Conservation (phyloP, 2,888 invertebrate species). For the Zeuzera pyrina region DNA sequence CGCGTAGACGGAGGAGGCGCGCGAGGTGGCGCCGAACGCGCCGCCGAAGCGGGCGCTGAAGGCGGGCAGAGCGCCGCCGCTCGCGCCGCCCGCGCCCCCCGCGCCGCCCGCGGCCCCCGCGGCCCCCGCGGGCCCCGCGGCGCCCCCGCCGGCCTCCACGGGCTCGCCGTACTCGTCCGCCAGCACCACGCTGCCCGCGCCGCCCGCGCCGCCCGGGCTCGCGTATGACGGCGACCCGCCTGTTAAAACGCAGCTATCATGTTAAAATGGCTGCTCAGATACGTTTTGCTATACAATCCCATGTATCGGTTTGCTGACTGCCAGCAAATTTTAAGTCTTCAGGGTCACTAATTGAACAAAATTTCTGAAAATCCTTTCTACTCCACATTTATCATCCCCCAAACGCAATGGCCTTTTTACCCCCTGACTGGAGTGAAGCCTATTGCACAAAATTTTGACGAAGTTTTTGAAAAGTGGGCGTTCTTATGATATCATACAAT, state of each 20-base stretch:
- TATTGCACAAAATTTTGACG: no score
- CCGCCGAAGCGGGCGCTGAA: constrained; percentile 71
- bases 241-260: constrained; percentile 12
- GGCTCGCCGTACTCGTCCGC: not conserved
- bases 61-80: constrained; percentile 63
- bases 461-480: no score
- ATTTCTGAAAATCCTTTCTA: no score
- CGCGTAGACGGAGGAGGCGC: constrained; percentile 43
- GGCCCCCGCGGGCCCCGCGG: no score
- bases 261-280: not conserved
- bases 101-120: constrained; percentile 28
- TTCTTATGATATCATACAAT: no score
- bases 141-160: constrained; percentile 18
- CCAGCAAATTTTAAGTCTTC: no score
- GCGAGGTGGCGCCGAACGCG: constrained; percentile 40
- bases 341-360: no score
- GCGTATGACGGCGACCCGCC: constrained; percentile 50
- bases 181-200: constrained; percentile 16
- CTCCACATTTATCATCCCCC: no score
- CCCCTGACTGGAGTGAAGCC: no score
- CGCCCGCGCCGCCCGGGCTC: constrained; percentile 18
- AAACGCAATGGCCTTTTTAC: no score
- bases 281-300: no score
- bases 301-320: no score
- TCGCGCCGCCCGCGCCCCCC: constrained; percentile 31